These are phyloP conservation scores for Bombus balteatus DNA, from an alignment of 1,140 invertebrate genomes.

Conservation along the genomic window DNA sequence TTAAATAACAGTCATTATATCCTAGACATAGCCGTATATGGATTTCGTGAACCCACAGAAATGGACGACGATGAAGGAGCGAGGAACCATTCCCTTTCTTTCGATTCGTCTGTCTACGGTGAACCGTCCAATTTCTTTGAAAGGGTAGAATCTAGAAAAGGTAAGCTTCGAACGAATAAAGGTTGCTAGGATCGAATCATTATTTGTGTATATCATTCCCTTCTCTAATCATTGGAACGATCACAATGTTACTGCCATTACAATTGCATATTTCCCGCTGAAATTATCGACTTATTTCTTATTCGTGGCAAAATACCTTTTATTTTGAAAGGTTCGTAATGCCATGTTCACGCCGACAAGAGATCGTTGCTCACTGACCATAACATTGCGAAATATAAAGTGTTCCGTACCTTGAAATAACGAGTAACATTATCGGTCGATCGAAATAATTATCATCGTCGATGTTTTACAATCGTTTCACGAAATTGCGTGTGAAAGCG, in stretches of 20 bases:
- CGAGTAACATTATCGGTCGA: conserved; percentile 8
- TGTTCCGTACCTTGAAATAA: neutral
- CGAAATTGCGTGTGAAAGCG: conserved; percentile 23
- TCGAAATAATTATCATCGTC: conserved; percentile 25
- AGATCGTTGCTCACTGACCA: neutral
- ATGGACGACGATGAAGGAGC: conserved; percentile 4
- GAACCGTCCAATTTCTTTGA: conserved; percentile 34
- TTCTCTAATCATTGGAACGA: neutral
- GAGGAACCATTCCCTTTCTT: conserved; percentile 4
- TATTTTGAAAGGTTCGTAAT: conserved; percentile 1
- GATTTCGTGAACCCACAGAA: conserved; percentile 1
- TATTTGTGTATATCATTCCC: neutral
- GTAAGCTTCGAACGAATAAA: conserved; percentile 22
- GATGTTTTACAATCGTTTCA: conserved; percentile 27
- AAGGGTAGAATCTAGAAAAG: conserved; percentile 31
- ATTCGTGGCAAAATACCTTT: neutral
- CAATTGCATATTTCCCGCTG: neutral
- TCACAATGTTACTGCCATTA: neutral
- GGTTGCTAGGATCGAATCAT: neutral
- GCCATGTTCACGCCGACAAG: neutral
- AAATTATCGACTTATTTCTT: neutral
- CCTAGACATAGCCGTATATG: conserved; percentile 31
- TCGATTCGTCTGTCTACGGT: conserved; percentile 35
- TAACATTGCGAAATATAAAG: conserved; percentile 25
- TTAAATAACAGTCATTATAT: conserved; percentile 67